Evolutionary conservation across 2,888 invertebrate genomes (phyloP), one percentile per base, ranked within the genome.

Genomic region (Parnassius mnemosyne): DNA sequence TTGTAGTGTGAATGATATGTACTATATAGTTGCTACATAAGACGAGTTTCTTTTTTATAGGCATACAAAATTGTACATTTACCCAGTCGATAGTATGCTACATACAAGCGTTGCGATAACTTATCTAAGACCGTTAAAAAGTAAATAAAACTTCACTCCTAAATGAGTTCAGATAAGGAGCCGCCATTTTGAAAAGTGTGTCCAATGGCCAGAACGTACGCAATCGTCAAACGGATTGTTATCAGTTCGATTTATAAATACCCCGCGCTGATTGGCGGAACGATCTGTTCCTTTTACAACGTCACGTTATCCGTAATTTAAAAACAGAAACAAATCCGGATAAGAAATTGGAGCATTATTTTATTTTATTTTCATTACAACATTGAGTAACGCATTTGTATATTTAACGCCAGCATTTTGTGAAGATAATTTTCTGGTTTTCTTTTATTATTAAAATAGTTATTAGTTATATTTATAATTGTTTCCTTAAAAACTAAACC

Each of bases 101-200:
- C 46, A 46, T 46, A 46, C n/a, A n/a, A n/a, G n/a, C 10, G 20
- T 50, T 42, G 50, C 44, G 78, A 81, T 80, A 80, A 70, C 75
- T 76, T 85, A 85, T 84, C 83, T 79, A 61, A 69, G 61, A 69
- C 75, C 77, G 79, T 83, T 73, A 80, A 80, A 79, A 79, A 77
- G 65, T 79, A 83, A 77, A 80, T 73, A 77, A 75, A 77, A 70
- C 67, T 25, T 13, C 73, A 75, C 75, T 73, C 83, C 75, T 81
- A 82, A 85, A 83, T 77, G 75, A 75, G 78, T 76, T 74, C 70
- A 81, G 83, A 87, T 86, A 84, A 74, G 67, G 49, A 60, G 68
- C 79, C 75, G 84, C 88, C 89, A 87, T 87, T 79, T 87, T 87
- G 83, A 80, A 84, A 83, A 82, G 71, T 83, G 81, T 84, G 81